Evolutionary conservation across 1,140 invertebrate species (phyloP).

Genomic region (Drosophila rhopaloa): DNA sequence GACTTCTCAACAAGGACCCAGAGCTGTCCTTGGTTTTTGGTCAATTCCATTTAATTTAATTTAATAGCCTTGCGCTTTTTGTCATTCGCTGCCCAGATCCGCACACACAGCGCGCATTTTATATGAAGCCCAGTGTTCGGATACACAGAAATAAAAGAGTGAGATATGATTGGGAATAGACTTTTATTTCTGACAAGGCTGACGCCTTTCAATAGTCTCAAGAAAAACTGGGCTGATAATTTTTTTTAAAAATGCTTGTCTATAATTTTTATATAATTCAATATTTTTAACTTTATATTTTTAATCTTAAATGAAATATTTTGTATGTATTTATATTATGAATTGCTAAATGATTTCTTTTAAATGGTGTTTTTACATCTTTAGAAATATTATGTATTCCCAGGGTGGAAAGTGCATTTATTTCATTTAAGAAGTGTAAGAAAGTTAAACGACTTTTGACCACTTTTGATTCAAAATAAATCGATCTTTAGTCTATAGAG

Average conservation of each 20-base stretch:
- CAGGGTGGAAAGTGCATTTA: no score
- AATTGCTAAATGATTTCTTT: no score
- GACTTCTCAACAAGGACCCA: slow-evolving; percentile 56
- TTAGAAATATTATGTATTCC: neutral
- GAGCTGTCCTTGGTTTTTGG: slow-evolving; percentile 68
- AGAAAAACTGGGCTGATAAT: neutral
- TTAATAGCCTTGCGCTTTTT: slow-evolving; percentile 83
- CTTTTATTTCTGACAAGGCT: no score
- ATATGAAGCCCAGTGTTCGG: slow-evolving; percentile 47
- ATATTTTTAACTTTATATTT: no score
- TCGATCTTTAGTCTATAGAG: no score
- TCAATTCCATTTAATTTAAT: slow-evolving; percentile 84
- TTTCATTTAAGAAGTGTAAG: no score
- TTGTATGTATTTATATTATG: no score
- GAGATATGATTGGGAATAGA: neutral
- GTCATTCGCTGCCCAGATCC: slow-evolving; percentile 68
- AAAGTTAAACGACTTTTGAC: no score
- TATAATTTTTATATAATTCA: no score
- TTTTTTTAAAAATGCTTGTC: neutral
- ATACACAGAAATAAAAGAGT: neutral
- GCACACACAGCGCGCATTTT: slow-evolving; percentile 61
- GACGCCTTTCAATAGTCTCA: no score
- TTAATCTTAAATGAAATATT: no score
- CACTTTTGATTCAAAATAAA: no score
- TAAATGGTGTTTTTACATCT: neutral